A percentile compares a stretch with the other conserved stretches of the same genome.
Evolutionary conservation across 1,140 invertebrate species (phyloP).

Genomic region (Macrobrachium rosenbergii): DNA sequence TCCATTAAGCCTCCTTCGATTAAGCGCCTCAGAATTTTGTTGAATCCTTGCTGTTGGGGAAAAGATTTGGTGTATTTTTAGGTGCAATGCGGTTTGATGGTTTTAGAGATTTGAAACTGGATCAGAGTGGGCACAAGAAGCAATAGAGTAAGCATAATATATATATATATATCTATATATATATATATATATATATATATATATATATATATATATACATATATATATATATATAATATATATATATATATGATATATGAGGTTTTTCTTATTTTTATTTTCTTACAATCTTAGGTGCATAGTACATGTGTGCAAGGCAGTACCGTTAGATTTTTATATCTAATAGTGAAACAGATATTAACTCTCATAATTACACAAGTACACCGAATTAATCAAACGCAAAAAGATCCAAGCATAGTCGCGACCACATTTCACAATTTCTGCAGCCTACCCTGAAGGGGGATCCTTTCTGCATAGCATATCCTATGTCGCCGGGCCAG

Average conservation of each 20-base stretch:
- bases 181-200: slow-evolving; percentile 37
- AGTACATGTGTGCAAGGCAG: no score
- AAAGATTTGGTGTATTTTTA: no score
- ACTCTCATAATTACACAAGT: no score
- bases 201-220: slow-evolving; percentile 31
- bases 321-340: no score
- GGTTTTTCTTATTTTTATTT: no score
- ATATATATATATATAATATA: slow-evolving; percentile 9
- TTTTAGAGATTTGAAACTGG: neutral
- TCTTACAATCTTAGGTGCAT: no score
- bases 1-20: slow-evolving; percentile 49
- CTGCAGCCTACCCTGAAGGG: slow-evolving; percentile 1
- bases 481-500: slow-evolving; percentile 33
- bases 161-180: slow-evolving; percentile 32
- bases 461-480: slow-evolving; percentile 40
- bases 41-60: slow-evolving; percentile 21
- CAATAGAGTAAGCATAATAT: slow-evolving; percentile 1
- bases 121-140: neutral
- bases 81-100: no score
- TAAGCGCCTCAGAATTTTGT: slow-evolving; percentile 30
- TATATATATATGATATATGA: slow-evolving; percentile 33
- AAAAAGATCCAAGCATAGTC: no score
- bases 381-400: no score
- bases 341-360: no score
- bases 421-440: no score